Percentiles rank a stretch among this genome's conserved stretches.
Conservation (phyloP, 2,797 vertebrate species). For the Pyrrhura leucotis region DNA sequence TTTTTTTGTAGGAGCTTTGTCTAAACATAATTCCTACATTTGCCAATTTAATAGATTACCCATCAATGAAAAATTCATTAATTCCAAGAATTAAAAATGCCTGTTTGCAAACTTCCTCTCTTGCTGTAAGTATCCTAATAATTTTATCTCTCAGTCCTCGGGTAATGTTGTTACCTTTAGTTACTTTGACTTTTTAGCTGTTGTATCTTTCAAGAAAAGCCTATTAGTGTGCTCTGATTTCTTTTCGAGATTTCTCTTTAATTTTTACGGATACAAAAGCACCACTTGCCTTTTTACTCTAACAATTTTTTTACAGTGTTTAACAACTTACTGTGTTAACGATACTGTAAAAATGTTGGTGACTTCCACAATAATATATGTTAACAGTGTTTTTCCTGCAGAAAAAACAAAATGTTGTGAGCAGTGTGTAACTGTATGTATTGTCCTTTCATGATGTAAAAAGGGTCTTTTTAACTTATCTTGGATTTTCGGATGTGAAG, state of each 20-base stretch:
- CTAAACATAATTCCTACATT: conserved; percentile 98
- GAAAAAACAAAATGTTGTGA: not conserved
- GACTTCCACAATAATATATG: not conserved
- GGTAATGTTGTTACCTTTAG: not conserved
- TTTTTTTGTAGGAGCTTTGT: conserved; percentile 90
- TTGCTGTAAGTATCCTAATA: conserved; percentile 89
- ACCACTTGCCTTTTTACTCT: not conserved
- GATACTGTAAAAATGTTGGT: not conserved
- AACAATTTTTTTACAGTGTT: not conserved
- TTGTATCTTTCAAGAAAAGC: not conserved
- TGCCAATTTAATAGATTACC: conserved; percentile 98
- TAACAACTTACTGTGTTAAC: not conserved
- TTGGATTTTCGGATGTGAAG: not conserved
- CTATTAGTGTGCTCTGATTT: not conserved
- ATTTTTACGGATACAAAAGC: not conserved
- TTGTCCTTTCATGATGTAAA: not conserved
- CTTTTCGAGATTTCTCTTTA: not conserved
- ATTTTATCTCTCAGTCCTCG: not conserved
- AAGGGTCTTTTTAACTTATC: not conserved
- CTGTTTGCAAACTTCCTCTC: conserved; percentile 96
- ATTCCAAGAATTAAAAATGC: conserved; percentile 96
- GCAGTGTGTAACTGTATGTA: not conserved
- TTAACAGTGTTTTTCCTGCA: not conserved
- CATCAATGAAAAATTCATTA: conserved; percentile 98
- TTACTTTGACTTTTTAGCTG: not conserved